Base-by-base conservation (phyloP, 2,888 invertebrate species). In the Eumerus sabulonum region DNA sequence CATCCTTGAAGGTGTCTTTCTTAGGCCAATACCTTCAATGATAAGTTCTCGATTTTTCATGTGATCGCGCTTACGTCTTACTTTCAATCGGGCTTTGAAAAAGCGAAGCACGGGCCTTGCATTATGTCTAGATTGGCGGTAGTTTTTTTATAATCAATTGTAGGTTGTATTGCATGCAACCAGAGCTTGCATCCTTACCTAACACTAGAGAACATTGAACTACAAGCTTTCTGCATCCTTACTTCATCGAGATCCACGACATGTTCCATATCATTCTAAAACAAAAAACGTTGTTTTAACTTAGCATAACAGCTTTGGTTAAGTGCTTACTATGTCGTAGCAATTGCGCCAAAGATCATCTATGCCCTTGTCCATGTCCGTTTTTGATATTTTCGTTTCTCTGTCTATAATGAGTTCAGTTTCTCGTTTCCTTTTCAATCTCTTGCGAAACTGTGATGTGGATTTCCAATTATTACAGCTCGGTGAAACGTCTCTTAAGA, bases 31-130 rank as follows among this genome's bases (percentile, higher is more conserved):
- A 0, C 16, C 67, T 57, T 54, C 18, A 13, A 77, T 1, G 13
- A 77, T 63, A 11, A 73, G 56, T n/a, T 48, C 11, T 7, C 62
- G 62, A 13, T 73, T 63, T 11, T 36, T 27, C 14, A 36, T 27
- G 35, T 64, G 17, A 0, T 53, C 9, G 44, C 70, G 79, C 68
- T 44, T 64, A 60, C 27, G 38, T 48, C 54, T 59, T 42, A 13
- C 7, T 60, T 70, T 77, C 36, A 73, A 19, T 27, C 53, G 38
- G 1, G 38, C 42, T 13, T 68, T 74, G 40, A 74, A 74, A 27
- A 27, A 27, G 40, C 11, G 4, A 19, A 5, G 16, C 56, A 74
- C 63, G 67, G 68, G 44, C 50, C 60, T 47, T 12, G 16, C 3
- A 48, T 47, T 76, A 40, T 68, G 74, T 56, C 79, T 79, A 14